phyloP scores from a whole-genome alignment of 2,888 invertebrate species.

The Nasonovia ribisnigri region DNA sequence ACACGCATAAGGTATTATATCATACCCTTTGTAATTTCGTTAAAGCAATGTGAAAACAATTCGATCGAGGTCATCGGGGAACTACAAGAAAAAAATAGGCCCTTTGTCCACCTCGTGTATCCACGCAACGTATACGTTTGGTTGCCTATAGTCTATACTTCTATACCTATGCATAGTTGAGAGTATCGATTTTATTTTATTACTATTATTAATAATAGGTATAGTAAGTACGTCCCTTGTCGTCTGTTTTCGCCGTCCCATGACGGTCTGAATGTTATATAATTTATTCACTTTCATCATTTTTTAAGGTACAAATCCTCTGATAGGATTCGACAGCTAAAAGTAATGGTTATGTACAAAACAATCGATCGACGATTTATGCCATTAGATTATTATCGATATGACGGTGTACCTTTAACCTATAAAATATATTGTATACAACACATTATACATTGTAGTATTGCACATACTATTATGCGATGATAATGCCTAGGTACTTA shows the following conservation, averaged over 20 bases:
- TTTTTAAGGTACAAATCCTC: background rate
- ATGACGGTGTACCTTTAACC: background rate
- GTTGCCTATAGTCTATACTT: background rate
- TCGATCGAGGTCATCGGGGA: background rate
- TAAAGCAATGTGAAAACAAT: slow-evolving; percentile 5
- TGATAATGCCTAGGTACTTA: background rate
- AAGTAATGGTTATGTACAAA: background rate
- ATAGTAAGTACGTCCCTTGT: background rate
- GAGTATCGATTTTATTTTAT: slow-evolving; percentile 24
- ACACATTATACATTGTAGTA: background rate
- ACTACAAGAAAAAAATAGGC: background rate
- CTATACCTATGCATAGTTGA: background rate
- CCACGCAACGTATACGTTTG: too few species aligned
- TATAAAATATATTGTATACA: slow-evolving; percentile 7
- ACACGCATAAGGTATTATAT: background rate
- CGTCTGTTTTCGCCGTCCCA: background rate
- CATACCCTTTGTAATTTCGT: background rate
- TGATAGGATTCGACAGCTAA: background rate
- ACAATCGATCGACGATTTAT: background rate
- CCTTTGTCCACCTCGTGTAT: background rate
- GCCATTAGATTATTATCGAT: background rate
- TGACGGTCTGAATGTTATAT: background rate
- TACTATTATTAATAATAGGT: background rate
- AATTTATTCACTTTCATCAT: background rate
- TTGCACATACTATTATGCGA: background rate